Conservation (phyloP, 2,797 vertebrate species). For the Protosalanx chinensis region DNA sequence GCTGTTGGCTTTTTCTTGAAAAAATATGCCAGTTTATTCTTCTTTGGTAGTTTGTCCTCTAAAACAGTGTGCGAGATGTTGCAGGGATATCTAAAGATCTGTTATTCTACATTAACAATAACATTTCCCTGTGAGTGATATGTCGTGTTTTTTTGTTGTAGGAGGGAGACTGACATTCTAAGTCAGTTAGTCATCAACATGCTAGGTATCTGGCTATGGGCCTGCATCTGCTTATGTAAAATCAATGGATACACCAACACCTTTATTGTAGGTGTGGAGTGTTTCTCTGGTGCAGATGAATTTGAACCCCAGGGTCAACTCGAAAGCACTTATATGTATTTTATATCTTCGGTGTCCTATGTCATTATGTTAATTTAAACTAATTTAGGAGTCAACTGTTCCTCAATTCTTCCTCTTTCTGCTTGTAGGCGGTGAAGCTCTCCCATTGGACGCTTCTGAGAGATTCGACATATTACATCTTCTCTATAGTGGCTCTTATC, state of each 20-base stretch:
- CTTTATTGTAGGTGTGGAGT: conserved; percentile 30
- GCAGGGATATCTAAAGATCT: background rate
- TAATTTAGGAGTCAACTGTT: background rate
- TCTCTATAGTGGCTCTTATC: conserved; percentile 87
- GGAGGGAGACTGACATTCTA: conserved; percentile 9
- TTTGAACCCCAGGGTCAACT: conserved; percentile 34
- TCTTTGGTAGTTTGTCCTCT: background rate
- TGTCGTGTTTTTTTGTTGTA: background rate
- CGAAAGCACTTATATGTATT: conserved; percentile 24
- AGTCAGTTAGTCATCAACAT: conserved; percentile 38
- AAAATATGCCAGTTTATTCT: background rate
- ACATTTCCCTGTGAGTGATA: background rate
- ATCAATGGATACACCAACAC: conserved; percentile 32
- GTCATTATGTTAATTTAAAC: background rate
- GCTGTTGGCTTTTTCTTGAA: background rate
- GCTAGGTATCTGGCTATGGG: conserved; percentile 33
- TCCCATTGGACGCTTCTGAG: conserved; percentile 89
- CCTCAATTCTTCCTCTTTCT: conserved; percentile 17
- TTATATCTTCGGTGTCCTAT: conserved; percentile 38
- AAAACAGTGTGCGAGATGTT: background rate
- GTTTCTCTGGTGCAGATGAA: conserved; percentile 17
- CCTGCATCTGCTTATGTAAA: conserved; percentile 45
- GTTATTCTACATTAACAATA: background rate
- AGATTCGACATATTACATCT: conserved; percentile 87
- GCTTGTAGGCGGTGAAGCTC: conserved; percentile 82